phyloP scores from a whole-genome alignment of 2,888 invertebrate species.

The Philonicus albiceps region DNA sequence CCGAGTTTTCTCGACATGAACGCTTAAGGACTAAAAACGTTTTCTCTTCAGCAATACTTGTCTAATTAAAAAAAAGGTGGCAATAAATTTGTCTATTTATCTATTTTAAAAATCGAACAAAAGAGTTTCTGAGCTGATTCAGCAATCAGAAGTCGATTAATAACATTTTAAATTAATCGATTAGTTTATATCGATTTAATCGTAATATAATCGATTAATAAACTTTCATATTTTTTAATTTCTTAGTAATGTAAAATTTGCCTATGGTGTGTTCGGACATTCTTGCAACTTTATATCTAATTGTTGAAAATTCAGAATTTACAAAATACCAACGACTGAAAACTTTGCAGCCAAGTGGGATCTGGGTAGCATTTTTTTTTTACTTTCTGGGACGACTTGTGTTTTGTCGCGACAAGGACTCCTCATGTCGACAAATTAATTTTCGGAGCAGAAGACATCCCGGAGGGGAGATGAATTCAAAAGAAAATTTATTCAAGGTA shows the following conservation, averaged over 20 bases:
- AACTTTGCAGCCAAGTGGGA: neutral
- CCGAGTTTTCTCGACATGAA: no score
- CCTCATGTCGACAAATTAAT: neutral
- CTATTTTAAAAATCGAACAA: no score
- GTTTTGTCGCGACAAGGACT: neutral
- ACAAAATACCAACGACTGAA: neutral
- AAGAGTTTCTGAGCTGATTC: no score
- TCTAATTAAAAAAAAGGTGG: no score
- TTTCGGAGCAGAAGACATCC: neutral
- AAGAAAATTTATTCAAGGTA: constrained; percentile 13
- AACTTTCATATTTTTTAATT: neutral
- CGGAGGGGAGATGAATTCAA: neutral
- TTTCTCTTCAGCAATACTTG: no score
- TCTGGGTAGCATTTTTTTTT: neutral
- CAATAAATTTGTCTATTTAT: no score
- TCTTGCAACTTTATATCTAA: neutral
- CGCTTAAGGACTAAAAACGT: no score
- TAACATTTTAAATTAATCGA: no score
- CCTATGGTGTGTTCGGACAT: neutral
- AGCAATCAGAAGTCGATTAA: no score
- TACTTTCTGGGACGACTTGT: neutral
- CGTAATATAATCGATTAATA: no score
- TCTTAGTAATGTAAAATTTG: neutral
- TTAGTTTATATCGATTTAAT: no score
- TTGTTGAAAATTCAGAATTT: neutral